These are phyloP conservation scores for Mus minutoides DNA, from an alignment of 2,797 vertebrate species.

Conservation along the genomic window DNA sequence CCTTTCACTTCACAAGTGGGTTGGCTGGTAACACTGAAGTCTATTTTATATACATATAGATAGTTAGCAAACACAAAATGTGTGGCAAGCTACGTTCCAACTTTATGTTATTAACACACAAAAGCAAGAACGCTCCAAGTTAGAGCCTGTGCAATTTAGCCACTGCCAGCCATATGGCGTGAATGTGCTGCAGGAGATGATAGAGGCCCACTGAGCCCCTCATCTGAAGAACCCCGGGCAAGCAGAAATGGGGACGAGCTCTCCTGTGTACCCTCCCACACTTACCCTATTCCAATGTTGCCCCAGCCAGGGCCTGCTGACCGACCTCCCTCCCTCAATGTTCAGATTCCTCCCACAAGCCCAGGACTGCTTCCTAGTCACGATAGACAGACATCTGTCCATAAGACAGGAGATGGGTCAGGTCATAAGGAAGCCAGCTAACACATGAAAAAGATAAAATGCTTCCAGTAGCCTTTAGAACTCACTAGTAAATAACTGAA, in stretches of 20 bases:
- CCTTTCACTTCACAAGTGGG: constrained; percentile 80
- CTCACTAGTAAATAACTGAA: background rate
- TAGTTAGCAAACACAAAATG: constrained; percentile 83
- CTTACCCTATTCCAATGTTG: background rate
- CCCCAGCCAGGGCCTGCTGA: background rate
- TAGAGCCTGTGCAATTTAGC: constrained; percentile 79
- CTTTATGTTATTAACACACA: constrained; percentile 82
- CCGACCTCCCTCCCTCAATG: background rate
- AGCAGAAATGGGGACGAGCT: background rate
- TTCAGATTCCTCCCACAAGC: background rate
- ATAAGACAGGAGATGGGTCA: background rate
- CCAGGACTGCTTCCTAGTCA: too few relatives aligned
- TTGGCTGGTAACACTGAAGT: constrained; percentile 78
- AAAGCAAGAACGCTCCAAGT: constrained; percentile 82
- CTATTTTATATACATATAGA: constrained; percentile 82
- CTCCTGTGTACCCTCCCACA: background rate
- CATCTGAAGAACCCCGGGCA: background rate
- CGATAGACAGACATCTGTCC: background rate
- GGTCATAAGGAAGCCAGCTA: background rate
- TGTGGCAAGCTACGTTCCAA: constrained; percentile 76
- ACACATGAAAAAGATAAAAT: background rate
- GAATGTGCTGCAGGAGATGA: constrained; percentile 65
- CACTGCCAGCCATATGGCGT: constrained; percentile 76
- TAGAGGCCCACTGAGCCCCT: constrained; percentile 57
- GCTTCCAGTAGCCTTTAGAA: background rate